These are phyloP conservation scores for Stigmatopora nigra DNA, from an alignment of 2,113 vertebrate genomes.

Conservation along the genomic window DNA sequence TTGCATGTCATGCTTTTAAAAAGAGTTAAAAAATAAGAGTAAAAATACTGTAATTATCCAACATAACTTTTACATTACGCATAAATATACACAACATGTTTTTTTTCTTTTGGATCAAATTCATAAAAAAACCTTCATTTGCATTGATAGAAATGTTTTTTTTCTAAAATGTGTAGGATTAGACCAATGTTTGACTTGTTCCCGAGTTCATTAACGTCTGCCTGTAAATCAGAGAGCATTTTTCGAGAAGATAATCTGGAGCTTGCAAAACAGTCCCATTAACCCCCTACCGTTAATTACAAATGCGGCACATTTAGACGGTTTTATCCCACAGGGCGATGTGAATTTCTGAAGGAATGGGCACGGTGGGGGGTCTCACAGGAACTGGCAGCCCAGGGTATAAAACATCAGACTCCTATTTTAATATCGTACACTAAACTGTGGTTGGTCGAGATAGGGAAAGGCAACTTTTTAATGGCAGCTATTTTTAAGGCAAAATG, in stretches of 20 bases:
- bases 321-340: conserved; percentile 24
- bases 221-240: conserved; percentile 33
- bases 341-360: conserved; percentile 20
- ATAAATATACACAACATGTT: too few relatives aligned
- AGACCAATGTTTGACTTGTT: too few relatives aligned
- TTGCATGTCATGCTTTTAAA: too few relatives aligned
- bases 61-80: too few relatives aligned
- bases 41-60: too few relatives aligned
- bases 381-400: conserved; percentile 16
- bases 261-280: conserved; percentile 17
- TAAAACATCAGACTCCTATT: conserved; percentile 36
- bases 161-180: too few relatives aligned
- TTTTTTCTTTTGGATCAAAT: too few relatives aligned
- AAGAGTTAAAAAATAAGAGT: too few relatives aligned
- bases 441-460: conserved; percentile 3
- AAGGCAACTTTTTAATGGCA: conserved; percentile 20
- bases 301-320: conserved; percentile 28
- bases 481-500: conserved; percentile 30
- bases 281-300: conserved; percentile 40
- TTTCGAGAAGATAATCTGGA: conserved; percentile 35
- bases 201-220: background rate
- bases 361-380: conserved; percentile 23
- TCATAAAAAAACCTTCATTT: too few relatives aligned
- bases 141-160: too few relatives aligned
- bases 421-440: conserved; percentile 5